Conservation (phyloP, 1,140 invertebrate species). For the Homarus americanus region DNA sequence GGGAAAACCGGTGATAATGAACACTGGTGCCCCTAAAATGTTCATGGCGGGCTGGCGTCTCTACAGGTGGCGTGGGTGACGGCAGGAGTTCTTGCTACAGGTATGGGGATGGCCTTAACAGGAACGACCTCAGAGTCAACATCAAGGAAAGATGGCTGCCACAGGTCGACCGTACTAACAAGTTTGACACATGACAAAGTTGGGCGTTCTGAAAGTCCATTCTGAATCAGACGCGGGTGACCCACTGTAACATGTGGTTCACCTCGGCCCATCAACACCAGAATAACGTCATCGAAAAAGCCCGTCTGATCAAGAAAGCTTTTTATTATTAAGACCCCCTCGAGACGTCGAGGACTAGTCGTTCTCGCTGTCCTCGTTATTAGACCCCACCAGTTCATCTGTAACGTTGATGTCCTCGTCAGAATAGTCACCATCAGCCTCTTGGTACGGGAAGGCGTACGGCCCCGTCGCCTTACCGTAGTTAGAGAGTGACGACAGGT, state of each 20-base stretch:
- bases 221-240: not conserved
- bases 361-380: constrained; percentile 73
- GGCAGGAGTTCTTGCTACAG: not conserved
- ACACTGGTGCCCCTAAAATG: no score
- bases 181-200: not conserved
- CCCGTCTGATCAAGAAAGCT: not conserved
- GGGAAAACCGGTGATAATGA: no score
- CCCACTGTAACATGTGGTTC: not conserved
- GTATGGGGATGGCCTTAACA: no score
- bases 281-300: not conserved
- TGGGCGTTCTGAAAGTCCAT: not conserved
- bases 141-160: not conserved
- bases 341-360: constrained; percentile 48
- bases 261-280: not conserved
- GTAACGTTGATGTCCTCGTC: constrained; percentile 75
- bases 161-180: constrained; percentile 8
- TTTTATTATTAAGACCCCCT: not conserved
- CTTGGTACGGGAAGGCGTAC: constrained; percentile 38
- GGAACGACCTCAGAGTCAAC: no score
- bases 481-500: constrained; percentile 60
- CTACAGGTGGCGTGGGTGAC: not conserved
- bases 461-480: constrained; percentile 42
- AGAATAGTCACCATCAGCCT: constrained; percentile 52
- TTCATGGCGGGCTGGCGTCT: no score
- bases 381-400: constrained; percentile 70